Base-by-base conservation (phyloP, 2,888 invertebrate species). In the Nephrotoma guestfalica region DNA sequence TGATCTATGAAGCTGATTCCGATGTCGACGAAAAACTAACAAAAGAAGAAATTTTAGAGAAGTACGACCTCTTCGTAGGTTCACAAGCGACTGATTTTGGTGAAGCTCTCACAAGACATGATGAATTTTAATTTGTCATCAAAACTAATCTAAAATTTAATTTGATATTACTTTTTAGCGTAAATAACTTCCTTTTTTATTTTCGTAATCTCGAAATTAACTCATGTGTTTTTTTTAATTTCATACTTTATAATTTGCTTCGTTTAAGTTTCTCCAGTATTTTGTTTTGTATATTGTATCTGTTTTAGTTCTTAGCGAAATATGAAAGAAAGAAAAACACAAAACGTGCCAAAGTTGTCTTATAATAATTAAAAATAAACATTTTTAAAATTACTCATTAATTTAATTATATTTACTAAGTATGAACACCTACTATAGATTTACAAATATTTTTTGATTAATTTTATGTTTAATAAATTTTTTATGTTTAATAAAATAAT, bases 71-170 rank as follows among this genome's bases (percentile, higher is more conserved):
- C 9, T 99, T 99, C 91, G 99, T 99, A 4, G 99, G 99, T 51
- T 99, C 99, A 0, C 99, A 99, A 91, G 99, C 98, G 0, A 99
- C 99, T 0, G 99, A 99, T 92, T 99, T 99, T 91, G 99, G 99
- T 0, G 98, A 99, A 91, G 98, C 98, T 6, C 92, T 99, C 15
- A 95, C 96, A 0, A 94, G 97, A 88, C 99, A 99, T 90, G 99
- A 99, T 90, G 99, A 99, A 92, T 98, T 99, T 92, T 99, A 94
- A 92, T 83, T 87, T 86, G 84, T 86, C 30, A 30, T 30, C 40
- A 41, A 42, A 85, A 83, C 40, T 40, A 2, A 6, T 83, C 41
- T 41, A 15, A 84, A 13, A 42, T 42, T 84, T 42, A 84, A n/a
- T 84, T 84, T 84, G 84, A 84, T 83, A 83, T 83, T 71, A n/a